A percentile compares a stretch with the other conserved stretches of the same genome.
These are phyloP conservation scores for Corythoichthys haematopterus DNA, from an alignment of 2,113 vertebrate species.

Conservation along the genomic window DNA sequence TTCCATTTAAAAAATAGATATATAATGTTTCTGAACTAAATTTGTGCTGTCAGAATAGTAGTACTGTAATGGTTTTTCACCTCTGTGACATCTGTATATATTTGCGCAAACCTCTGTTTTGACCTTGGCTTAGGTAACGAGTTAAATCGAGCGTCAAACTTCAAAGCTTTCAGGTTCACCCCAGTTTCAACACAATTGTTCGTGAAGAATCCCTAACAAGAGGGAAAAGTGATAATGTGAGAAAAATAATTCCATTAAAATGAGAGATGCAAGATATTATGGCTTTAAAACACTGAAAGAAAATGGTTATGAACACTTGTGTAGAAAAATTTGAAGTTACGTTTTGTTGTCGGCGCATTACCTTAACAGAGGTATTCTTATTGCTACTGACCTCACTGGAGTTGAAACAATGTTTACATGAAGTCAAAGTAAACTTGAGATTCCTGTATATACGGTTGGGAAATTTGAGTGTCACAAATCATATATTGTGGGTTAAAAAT, in stretches of 20 bases:
- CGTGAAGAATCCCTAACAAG: not conserved
- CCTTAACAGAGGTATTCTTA: not conserved
- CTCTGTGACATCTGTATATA: constrained; percentile 5
- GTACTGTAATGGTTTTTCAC: not conserved
- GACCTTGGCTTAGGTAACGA: constrained; percentile 31
- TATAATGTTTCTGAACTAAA: too few relatives aligned
- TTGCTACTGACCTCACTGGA: not conserved
- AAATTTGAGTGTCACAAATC: not conserved
- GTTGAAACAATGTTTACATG: not conserved
- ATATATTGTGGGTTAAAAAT: too few relatives aligned
- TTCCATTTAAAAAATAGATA: too few relatives aligned
- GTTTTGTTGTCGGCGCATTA: not conserved
- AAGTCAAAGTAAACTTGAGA: not conserved
- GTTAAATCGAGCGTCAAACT: constrained; percentile 15
- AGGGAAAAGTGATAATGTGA: not conserved
- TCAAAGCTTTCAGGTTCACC: constrained; percentile 28
- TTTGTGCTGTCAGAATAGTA: too few relatives aligned
- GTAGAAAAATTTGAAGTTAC: not conserved
- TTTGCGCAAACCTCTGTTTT: constrained; percentile 20
- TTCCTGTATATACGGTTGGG: not conserved
- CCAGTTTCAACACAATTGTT: constrained; percentile 20
- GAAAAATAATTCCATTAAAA: not conserved
- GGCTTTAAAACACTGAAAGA: not conserved
- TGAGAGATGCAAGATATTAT: not conserved
- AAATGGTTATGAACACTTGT: not conserved